phyloP scores from a whole-genome alignment of 2,888 invertebrate genomes.

The Pteria penguin region DNA sequence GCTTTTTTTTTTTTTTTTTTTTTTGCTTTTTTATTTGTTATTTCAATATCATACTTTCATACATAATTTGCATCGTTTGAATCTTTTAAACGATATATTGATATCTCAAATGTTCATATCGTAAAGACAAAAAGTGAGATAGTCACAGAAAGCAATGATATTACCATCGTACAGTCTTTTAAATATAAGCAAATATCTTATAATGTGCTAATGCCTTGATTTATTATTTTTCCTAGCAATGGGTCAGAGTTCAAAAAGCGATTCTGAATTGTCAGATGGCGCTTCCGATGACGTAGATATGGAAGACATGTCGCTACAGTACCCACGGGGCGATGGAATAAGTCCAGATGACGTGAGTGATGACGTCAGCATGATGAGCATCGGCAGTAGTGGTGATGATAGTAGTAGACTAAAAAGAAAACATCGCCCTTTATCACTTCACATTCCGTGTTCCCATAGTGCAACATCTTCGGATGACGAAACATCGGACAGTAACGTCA shows the following conservation, averaged over 20 bases:
- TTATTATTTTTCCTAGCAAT: constrained; percentile 48
- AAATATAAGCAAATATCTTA: no score
- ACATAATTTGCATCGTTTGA: no score
- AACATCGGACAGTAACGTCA: constrained; percentile 59
- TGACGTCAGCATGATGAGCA: constrained; percentile 68
- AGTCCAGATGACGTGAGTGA: constrained; percentile 71
- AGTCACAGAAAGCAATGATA: no score
- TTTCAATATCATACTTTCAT: no score
- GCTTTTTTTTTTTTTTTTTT: no score
- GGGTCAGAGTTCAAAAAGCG: constrained; percentile 67
- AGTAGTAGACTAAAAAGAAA: constrained; percentile 59
- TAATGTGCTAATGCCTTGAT: neutral
- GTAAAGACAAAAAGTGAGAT: no score
- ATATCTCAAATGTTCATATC: no score
- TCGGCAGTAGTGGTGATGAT: constrained; percentile 63
- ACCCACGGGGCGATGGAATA: constrained; percentile 66
- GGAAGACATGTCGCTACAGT: constrained; percentile 68
- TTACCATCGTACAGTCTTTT: no score
- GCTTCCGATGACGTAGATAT: constrained; percentile 73
- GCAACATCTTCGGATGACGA: constrained; percentile 74
- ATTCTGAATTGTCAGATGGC: constrained; percentile 72
- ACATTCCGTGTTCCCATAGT: constrained; percentile 73
- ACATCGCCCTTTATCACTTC: constrained; percentile 72
- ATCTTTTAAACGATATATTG: no score
- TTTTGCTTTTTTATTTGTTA: no score